A percentile compares a stretch with the other conserved stretches of the same genome.
phyloP scores from a whole-genome alignment of 1,140 invertebrate species.

The Battus philenor region DNA sequence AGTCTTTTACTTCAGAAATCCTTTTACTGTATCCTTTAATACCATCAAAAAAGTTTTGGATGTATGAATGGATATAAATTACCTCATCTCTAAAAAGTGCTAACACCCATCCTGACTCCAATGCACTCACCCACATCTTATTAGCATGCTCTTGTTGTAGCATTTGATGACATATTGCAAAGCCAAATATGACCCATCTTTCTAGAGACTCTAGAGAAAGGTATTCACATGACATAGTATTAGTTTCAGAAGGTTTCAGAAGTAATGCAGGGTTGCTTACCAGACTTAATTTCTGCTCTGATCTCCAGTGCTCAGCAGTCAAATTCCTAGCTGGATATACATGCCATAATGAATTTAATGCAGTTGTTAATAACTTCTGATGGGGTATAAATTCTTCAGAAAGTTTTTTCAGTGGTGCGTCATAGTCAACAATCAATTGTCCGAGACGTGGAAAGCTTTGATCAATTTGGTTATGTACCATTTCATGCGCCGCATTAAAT shows the following conservation, averaged over 20 bases:
- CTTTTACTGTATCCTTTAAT: conserved; percentile 96
- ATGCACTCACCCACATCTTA: conserved; percentile 93
- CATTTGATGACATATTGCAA: conserved; percentile 92
- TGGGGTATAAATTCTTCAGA: conserved; percentile 98
- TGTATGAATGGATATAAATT: conserved; percentile 95
- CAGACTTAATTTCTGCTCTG: conserved; percentile 95
- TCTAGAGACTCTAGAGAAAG: conserved; percentile 96
- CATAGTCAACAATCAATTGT: conserved; percentile 99
- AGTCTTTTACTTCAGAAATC: conserved; percentile 96
- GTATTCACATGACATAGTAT: conserved; percentile 98
- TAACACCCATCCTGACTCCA: conserved; percentile 96
- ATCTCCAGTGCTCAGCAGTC: conserved; percentile 94
- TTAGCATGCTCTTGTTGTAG: conserved; percentile 87
- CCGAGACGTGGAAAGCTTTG: conserved; percentile 95
- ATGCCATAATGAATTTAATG: conserved; percentile 90
- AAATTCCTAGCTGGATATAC: conserved; percentile 94
- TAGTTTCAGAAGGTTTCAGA: conserved; percentile 94
- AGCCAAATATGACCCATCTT: conserved; percentile 97
- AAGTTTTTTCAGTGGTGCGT: conserved; percentile 95
- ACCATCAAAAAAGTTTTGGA: conserved; percentile 94
- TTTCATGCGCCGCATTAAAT: conserved; percentile 98
- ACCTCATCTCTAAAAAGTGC: conserved; percentile 98
- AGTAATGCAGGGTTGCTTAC: conserved; percentile 94
- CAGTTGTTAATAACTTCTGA: conserved; percentile 89
- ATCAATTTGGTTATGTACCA: conserved; percentile 94